Evolutionary conservation across 2,113 vertebrate genomes (phyloP).

Genomic region (Dromaius novaehollandiae): DNA sequence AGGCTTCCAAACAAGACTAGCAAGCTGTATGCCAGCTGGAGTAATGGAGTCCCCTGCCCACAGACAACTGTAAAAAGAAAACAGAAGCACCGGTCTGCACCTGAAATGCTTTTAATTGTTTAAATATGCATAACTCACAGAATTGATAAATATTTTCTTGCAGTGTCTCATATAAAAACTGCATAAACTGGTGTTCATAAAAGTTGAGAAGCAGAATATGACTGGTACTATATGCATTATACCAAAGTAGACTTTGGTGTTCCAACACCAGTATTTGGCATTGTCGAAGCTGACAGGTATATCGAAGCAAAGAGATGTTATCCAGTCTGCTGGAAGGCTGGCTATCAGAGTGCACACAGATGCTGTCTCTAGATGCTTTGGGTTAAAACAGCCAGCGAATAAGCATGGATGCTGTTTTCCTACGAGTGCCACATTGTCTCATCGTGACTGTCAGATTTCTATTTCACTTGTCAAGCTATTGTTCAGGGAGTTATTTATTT

Average conservation of each 20-base stretch:
- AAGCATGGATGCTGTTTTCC: not conserved
- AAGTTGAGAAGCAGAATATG: not conserved
- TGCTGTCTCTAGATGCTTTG: not conserved
- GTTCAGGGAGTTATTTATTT: slow-evolving; percentile 3
- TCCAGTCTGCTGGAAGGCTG: not conserved
- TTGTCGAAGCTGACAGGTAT: not conserved
- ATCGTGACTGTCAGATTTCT: not conserved
- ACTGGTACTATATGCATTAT: not conserved
- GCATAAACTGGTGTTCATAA: not conserved
- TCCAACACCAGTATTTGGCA: fast-evolving
- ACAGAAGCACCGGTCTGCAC: too few species aligned
- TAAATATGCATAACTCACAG: not conserved
- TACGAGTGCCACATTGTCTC: not conserved
- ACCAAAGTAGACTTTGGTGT: not conserved
- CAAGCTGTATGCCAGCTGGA: not conserved
- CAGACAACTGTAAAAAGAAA: not conserved
- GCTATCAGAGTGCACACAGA: fast-evolving
- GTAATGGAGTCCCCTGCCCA: not conserved
- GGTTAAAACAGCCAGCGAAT: not conserved
- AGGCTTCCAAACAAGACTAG: not conserved
- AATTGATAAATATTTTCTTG: not conserved
- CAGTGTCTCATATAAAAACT: not conserved
- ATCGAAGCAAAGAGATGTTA: not conserved
- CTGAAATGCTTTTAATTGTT: not conserved
- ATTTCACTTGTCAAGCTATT: slow-evolving; percentile 27